Conservation (phyloP, 1,140 invertebrate genomes). For the Drosophila paulistorum region DNA sequence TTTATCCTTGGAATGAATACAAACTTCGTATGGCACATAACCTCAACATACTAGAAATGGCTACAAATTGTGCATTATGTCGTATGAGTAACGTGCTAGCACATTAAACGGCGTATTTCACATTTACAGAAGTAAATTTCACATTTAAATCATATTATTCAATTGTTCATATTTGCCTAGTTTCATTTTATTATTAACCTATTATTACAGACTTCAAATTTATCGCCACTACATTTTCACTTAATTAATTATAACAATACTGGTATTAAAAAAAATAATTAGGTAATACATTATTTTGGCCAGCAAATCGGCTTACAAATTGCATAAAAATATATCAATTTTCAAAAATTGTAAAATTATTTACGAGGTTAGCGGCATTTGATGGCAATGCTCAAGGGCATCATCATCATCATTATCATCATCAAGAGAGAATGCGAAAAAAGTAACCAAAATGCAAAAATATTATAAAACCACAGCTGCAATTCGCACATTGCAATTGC, state of each 20-base stretch:
- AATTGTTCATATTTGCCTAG: background rate
- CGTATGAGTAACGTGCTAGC: too few species aligned
- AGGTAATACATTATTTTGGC: background rate
- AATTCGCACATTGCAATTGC: conserved; percentile 31
- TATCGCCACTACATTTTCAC: background rate
- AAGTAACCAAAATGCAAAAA: conserved; percentile 35
- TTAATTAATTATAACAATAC: conserved; percentile 5
- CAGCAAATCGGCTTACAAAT: conserved; percentile 11
- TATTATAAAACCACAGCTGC: conserved; percentile 41
- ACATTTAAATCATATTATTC: background rate
- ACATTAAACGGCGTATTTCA: too few species aligned
- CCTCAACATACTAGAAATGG: too few species aligned
- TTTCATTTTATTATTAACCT: background rate
- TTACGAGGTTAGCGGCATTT: background rate
- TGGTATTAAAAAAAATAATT: background rate
- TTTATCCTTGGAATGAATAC: too few species aligned
- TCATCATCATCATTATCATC: background rate
- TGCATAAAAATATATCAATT: conserved; percentile 34
- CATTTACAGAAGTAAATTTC: too few species aligned
- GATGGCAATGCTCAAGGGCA: conserved; percentile 23
- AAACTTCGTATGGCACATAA: too few species aligned
- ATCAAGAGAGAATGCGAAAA: background rate
- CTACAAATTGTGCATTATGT: too few species aligned
- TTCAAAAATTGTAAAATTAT: conserved; percentile 14
- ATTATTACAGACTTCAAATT: background rate